phyloP scores from a whole-genome alignment of 2,888 invertebrate species.

The Acanthosoma haemorrhoidale region DNA sequence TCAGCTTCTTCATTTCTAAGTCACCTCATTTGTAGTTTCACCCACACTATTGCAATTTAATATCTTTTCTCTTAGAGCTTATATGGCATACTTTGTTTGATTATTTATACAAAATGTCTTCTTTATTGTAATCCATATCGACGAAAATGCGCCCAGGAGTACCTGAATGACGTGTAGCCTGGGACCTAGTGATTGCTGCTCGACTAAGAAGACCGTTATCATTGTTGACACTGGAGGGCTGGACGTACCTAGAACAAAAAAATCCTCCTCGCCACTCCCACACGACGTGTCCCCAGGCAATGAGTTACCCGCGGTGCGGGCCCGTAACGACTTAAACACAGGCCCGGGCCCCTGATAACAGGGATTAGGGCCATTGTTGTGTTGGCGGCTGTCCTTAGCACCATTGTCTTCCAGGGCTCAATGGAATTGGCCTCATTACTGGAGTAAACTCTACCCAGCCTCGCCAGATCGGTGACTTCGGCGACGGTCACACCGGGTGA shows the following conservation, averaged over 20 bases:
- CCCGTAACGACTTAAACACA: slow-evolving; percentile 22
- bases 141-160: no score
- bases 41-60: no score
- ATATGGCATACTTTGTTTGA: no score
- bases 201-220: neutral
- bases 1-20: no score
- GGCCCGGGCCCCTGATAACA: neutral
- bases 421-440: slow-evolving; percentile 22
- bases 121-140: no score
- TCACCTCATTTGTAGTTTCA: no score
- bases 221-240: neutral
- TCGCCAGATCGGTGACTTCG: neutral
- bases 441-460: neutral
- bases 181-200: no score
- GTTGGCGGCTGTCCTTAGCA: slow-evolving; percentile 13
- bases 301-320: neutral
- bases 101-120: no score
- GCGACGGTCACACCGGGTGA: neutral
- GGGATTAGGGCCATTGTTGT: slow-evolving; percentile 16
- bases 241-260: neutral
- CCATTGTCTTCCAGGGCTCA: slow-evolving; percentile 18
- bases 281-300: slow-evolving; percentile 16
- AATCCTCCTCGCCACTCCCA: slow-evolving; percentile 9
- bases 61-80: no score
- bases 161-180: no score